Conservation (phyloP, 2,888 invertebrate genomes). For the Lochmaea capreae region DNA sequence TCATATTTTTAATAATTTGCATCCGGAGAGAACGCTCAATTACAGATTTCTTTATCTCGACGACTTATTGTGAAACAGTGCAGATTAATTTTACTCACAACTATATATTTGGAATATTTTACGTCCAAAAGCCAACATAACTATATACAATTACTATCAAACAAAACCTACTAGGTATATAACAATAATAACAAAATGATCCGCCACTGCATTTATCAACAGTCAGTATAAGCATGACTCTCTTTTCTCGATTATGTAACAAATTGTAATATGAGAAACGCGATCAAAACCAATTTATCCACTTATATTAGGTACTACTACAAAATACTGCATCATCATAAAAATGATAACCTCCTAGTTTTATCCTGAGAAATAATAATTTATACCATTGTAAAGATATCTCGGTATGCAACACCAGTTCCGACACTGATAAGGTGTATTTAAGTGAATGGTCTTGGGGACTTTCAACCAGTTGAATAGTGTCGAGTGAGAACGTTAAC, state of each 20-base stretch:
- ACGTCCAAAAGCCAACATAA: too few species aligned
- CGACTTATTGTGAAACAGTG: too few species aligned
- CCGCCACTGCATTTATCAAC: neutral
- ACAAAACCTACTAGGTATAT: too few species aligned
- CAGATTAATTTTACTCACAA: too few species aligned
- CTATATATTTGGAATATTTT: too few species aligned
- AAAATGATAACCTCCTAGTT: slow-evolving; percentile 18
- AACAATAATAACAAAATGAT: neutral
- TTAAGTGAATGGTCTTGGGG: slow-evolving; percentile 31
- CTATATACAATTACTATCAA: too few species aligned
- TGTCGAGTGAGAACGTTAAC: slow-evolving; percentile 17
- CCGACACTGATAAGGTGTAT: slow-evolving; percentile 29
- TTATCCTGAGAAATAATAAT: neutral
- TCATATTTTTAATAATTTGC: too few species aligned
- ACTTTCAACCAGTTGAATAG: slow-evolving; percentile 18
- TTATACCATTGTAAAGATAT: neutral
- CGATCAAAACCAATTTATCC: neutral
- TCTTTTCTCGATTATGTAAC: neutral
- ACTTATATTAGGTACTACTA: neutral
- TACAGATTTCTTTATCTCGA: too few species aligned
- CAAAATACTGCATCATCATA: neutral
- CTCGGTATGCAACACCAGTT: slow-evolving; percentile 5
- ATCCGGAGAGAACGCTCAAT: too few species aligned
- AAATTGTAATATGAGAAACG: neutral
- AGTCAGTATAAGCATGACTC: neutral